Conservation (phyloP, 2,797 vertebrate species). For the Gymnopithys bicolor region DNA sequence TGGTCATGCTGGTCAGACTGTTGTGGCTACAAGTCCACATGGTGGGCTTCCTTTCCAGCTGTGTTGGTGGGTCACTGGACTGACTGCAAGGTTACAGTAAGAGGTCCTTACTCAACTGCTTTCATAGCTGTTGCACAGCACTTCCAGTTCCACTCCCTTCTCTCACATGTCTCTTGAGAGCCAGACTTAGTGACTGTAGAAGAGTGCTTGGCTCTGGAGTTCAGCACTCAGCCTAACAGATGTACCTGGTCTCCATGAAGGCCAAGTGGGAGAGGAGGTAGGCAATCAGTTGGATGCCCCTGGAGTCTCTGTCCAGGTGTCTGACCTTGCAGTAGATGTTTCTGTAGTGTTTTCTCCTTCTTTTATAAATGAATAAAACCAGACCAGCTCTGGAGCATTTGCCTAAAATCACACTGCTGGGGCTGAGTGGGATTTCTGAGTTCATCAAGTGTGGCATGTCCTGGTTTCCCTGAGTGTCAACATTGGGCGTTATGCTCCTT, state of each 20-base stretch:
- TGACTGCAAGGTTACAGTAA: neutral
- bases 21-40: neutral
- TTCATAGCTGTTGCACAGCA: neutral
- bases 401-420: neutral
- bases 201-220: neutral
- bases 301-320: neutral
- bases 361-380: neutral
- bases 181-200: neutral
- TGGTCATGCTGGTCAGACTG: neutral
- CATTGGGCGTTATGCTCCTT: neutral
- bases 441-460: accelerated
- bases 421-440: neutral
- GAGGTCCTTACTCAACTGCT: neutral
- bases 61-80: neutral
- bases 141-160: neutral
- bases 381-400: neutral
- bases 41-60: neutral
- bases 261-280: neutral
- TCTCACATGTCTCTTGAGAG: neutral
- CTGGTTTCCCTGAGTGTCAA: neutral
- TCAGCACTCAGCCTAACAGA: neutral
- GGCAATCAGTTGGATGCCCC: neutral
- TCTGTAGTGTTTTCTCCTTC: neutral
- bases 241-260: neutral
- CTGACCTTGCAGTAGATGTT: neutral